Base-by-base conservation (phyloP, 2,888 invertebrate genomes). In the Globia sparganii region DNA sequence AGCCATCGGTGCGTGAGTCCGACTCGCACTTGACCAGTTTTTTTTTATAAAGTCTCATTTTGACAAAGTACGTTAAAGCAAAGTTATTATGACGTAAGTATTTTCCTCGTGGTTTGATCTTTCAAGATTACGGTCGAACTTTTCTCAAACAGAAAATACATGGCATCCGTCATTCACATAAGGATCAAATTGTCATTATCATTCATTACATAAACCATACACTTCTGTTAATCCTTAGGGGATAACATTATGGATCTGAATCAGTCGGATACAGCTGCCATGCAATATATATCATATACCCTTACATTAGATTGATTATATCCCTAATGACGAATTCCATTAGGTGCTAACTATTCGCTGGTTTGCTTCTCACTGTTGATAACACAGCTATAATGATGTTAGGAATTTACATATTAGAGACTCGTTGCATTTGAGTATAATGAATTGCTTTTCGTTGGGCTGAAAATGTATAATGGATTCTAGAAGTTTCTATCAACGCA, bases 281-380 rank as follows among this genome's bases (percentile, higher is more conserved):
- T 56, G 46, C n/a, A 15, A 46, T 75, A 58, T 70, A 70, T 75
- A 79, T 61, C 70, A 72, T 62, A n/a, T n/a, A 74, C 72, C 46
- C 75, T 62, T 77, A 73, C 81, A 81, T 81, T 86, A 83, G 73
- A 85, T 85, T 79, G 87, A 87, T 88, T 80, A 78, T 79, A 85
- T 81, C 88, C 69, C 77, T 87, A 85, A 88, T 86, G 88, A 80
- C 65, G 62, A 65, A 53, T 77, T 75, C 86, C 87, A 88, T 88
- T 87, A 87, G 73, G 67, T 72, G 72, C 58, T 58, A 79, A 88
- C 84, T 87, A 86, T 86, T 87, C 84, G 74, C 11, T 65, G 76
- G 75, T 65, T 78, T 53, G 73, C 56, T 72, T 56, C 66, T 56
- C 56, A 53, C 56, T 43, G 73, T 65, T 72, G 80, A 86, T 87